Base-by-base conservation (phyloP, 2,797 vertebrate genomes). In the Buphagus erythrorhynchus region DNA sequence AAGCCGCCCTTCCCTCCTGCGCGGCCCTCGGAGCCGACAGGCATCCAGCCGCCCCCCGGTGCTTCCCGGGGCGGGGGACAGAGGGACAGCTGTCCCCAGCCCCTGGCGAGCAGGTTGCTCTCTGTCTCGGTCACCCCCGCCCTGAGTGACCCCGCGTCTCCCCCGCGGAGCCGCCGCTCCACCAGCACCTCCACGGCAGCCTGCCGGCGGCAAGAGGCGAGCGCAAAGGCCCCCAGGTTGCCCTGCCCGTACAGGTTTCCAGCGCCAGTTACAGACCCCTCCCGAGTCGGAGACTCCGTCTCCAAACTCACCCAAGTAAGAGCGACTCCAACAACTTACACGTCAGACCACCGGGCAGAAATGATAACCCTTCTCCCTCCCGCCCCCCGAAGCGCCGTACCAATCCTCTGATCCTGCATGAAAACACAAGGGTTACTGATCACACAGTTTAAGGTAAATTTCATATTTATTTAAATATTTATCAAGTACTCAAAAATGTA, bases 391-490 rank as follows among this genome's bases (percentile, higher is more conserved):
- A 72, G 45, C 4, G n/a, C 54, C 17, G 11, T 16, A 88, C 28
- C 52, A 35, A 68, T 81, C 75, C 65, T 97, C 91, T 42, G 79
- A 58, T 93, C 75, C 95, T 48, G 80, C 57, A 71, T 61, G 76
- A 88, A 89, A 79, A 95, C 91, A 71, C 49, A 84, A 90, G 49
- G 24, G 94, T 95, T 94, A 85, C 61, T 35, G 25, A 71, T 74
- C 81, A 96, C 88, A 94, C 65, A 90, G 83, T 91, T 91, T 93
- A 96, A 91, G 52, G 95, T 90, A 95, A 94, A 92, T 95, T 97
- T 96, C 82, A 46, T 94, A 96, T 97, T 98, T 98, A 97, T 97
- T 97, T 94, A 96, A 96, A 96, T 93, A 95, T 82, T 95, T 96
- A 96, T 97, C 93, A 93, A 97, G 95, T 96, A 94, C 84, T 95